Base-by-base conservation (phyloP, 2,888 invertebrate species). In the Drosophila multiciliata region DNA sequence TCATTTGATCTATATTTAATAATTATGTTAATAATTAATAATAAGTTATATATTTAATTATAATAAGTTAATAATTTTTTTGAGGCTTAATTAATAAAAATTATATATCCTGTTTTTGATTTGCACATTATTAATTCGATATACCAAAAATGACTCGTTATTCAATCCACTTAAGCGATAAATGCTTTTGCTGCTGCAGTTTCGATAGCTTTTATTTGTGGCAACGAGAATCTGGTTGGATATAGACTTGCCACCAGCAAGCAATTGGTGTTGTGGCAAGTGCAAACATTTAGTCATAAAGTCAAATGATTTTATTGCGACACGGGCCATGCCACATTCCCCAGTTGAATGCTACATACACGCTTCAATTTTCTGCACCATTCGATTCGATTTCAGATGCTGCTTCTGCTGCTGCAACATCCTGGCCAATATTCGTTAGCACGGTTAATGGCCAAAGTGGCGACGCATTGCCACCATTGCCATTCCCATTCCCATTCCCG, bases 291-390 rank as follows among this genome's bases (percentile, higher is more conserved):
- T 45, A 23, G 45, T 23, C 78, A 88, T 88, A 87, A 85, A 86
- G 82, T 88, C 84, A 78, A 80, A 79, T 68, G 80, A 83, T 75
- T 85, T 85, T 85, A 85, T 88, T 80, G 67, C 83, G 61, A 49
- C 58, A 68, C 32, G 48, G 42, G 58, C 38, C 70, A 64, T 62
- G 66, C 70, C 62, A 70, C 55, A 77, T 68, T 32, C 8, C 32
- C 38, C 66, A 57, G 65, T 57, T 38, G 50, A 42, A 9, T 58
- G 49, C 65, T 26, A 15, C 45, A 2, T 6, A 38, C 35, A 33
- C 38, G 33, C 20, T 38, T 38, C 33, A 50, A 17, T 54, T 55
- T 36, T 6, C 40, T 53, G 23, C 26, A 52, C n/a, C 58, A 36
- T 50, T 29, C 50, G 53, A 17, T 69, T 61, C 54, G 69, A 12